Evolutionary conservation across 1,140 invertebrate species (phyloP).

Genomic region (Brachionus manjavacas): DNA sequence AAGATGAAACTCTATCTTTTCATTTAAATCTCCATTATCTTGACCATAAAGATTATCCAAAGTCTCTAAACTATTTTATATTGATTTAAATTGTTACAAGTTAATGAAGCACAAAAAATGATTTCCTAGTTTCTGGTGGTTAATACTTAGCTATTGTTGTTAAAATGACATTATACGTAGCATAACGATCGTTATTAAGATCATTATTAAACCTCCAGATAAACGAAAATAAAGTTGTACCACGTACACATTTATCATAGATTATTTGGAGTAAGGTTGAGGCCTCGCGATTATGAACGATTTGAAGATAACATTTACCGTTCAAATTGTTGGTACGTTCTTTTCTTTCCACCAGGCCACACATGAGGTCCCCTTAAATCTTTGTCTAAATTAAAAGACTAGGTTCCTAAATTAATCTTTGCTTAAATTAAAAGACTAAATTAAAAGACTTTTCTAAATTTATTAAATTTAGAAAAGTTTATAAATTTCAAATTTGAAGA

Average conservation of each 20-base stretch:
- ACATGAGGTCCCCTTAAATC: background rate
- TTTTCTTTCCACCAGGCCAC: background rate
- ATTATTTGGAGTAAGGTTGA: background rate
- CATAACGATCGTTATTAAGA: background rate
- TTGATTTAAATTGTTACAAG: background rate
- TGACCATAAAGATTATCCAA: background rate
- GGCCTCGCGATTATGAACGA: background rate
- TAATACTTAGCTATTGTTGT: background rate
- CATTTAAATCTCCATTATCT: background rate
- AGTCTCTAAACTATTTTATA: background rate
- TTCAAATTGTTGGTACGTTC: background rate
- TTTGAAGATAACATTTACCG: background rate
- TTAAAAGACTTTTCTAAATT: no score
- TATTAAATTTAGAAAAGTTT: no score
- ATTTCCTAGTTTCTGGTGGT: background rate
- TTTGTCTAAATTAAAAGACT: background rate
- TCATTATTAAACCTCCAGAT: background rate
- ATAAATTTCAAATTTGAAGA: background rate
- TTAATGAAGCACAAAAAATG: background rate
- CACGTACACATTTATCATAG: background rate
- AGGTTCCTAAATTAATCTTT: no score
- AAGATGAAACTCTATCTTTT: background rate
- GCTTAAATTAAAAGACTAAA: slow-evolving; percentile 3
- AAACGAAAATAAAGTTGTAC: background rate
- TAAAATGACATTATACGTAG: background rate